Conservation (phyloP, 2,113 vertebrate genomes). For the Hippocampus comes region DNA sequence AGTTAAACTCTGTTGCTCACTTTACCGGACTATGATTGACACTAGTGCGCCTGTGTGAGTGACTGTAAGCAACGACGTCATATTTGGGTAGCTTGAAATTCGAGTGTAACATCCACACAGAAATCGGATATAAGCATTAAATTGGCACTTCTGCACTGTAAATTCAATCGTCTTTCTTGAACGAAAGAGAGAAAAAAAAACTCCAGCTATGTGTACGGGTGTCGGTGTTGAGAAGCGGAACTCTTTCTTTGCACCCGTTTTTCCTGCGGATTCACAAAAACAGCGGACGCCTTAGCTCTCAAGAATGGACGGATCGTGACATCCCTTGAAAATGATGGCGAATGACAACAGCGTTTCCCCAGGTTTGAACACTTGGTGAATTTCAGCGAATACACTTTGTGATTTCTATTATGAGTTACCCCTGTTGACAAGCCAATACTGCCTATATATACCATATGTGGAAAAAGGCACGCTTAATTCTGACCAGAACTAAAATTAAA, state of each 20-base stretch:
- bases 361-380: neutral
- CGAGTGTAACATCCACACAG: too few species aligned
- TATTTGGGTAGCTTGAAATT: too few species aligned
- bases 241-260: neutral
- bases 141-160: too few species aligned
- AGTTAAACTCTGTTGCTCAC: too few species aligned
- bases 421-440: neutral
- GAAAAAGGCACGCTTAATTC: neutral
- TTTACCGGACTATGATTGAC: too few species aligned
- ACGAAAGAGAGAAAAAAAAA: neutral
- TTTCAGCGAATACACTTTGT: neutral
- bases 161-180: too few species aligned
- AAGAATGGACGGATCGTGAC: neutral
- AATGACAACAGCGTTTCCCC: neutral
- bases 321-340: neutral
- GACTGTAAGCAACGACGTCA: too few species aligned
- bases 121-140: too few species aligned
- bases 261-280: neutral
- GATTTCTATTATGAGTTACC: too few species aligned
- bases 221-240: neutral
- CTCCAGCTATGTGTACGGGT: too few species aligned
- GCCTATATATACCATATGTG: neutral
- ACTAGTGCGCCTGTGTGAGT: too few species aligned
- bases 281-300: neutral
- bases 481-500: neutral